Percentiles rank a stretch among this genome's conserved stretches.
Conservation (phyloP, 2,113 vertebrate species). For the Siphamia tubifer region DNA sequence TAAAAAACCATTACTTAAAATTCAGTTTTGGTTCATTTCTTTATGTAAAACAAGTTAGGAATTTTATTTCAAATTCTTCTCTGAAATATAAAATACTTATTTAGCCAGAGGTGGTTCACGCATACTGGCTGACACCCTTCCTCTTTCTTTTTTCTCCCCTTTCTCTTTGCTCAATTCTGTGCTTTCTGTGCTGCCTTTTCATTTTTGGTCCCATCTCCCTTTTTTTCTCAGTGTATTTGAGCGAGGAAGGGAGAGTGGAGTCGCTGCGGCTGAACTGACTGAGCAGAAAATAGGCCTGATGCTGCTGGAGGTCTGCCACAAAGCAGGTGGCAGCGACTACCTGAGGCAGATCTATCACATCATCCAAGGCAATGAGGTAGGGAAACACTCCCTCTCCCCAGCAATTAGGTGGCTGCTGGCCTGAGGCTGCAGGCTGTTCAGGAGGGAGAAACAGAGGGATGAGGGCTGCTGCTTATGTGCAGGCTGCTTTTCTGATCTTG, state of each 20-base stretch:
- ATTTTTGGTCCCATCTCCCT: slow-evolving; percentile 28
- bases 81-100: slow-evolving; percentile 10
- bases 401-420: slow-evolving; percentile 97
- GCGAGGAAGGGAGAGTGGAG: slow-evolving; percentile 72
- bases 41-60: neutral
- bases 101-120: slow-evolving; percentile 8
- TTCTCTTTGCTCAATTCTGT: slow-evolving; percentile 3
- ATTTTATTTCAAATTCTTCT: slow-evolving; percentile 14
- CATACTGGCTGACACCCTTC: slow-evolving; percentile 2
- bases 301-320: slow-evolving; percentile 98
- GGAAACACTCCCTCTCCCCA: slow-evolving; percentile 92
- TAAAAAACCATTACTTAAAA: neutral
- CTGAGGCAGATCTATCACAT: slow-evolving; percentile 99
- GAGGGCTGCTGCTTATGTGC: slow-evolving; percentile 61
- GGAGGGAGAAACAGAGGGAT: slow-evolving; percentile 85
- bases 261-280: slow-evolving; percentile 86
- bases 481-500: slow-evolving; percentile 59
- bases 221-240: slow-evolving; percentile 80
- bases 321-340: slow-evolving; percentile 96
- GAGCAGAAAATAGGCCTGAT: slow-evolving; percentile 98
- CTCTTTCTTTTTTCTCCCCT: slow-evolving; percentile 2
- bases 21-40: slow-evolving; percentile 4
- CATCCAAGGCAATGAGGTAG: slow-evolving; percentile 99
- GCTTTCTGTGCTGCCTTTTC: neutral
- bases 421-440: slow-evolving; percentile 89